A percentile compares a stretch with the other conserved stretches of the same genome.
phyloP scores from a whole-genome alignment of 2,888 invertebrate species.

The Drosophila birchii region DNA sequence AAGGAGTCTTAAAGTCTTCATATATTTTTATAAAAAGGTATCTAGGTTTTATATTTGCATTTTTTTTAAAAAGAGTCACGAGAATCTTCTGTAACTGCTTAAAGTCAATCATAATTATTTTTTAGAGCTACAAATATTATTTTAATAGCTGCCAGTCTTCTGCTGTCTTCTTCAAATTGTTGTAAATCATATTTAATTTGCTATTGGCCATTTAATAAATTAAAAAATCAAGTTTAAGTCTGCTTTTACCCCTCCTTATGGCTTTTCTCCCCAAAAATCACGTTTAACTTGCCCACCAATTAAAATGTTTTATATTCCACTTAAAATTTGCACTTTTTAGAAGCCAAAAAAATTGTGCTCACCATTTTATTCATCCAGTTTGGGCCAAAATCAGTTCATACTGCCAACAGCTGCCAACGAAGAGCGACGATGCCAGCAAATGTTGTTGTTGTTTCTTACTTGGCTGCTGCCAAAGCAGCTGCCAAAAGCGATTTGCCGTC shows the following conservation, averaged over 20 bases:
- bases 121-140: background rate
- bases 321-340: slow-evolving; percentile 42
- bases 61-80: background rate
- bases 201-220: background rate
- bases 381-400: slow-evolving; percentile 79
- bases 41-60: background rate
- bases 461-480: slow-evolving; percentile 60
- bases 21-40: background rate
- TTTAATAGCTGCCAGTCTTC: slow-evolving; percentile 4
- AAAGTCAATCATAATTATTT: background rate
- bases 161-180: background rate
- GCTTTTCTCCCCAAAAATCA: background rate
- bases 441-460: slow-evolving; percentile 54
- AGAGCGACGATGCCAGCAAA: slow-evolving; percentile 64
- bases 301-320: slow-evolving; percentile 37
- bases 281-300: background rate
- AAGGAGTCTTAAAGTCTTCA: background rate
- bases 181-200: background rate
- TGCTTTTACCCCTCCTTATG: background rate
- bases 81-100: background rate
- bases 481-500: slow-evolving; percentile 61
- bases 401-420: slow-evolving; percentile 80
- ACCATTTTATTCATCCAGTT: slow-evolving; percentile 75
- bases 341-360: slow-evolving; percentile 51
- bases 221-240: background rate